Evolutionary conservation across 2,113 vertebrate genomes (phyloP).

Genomic region (Ploceus nigricollis): DNA sequence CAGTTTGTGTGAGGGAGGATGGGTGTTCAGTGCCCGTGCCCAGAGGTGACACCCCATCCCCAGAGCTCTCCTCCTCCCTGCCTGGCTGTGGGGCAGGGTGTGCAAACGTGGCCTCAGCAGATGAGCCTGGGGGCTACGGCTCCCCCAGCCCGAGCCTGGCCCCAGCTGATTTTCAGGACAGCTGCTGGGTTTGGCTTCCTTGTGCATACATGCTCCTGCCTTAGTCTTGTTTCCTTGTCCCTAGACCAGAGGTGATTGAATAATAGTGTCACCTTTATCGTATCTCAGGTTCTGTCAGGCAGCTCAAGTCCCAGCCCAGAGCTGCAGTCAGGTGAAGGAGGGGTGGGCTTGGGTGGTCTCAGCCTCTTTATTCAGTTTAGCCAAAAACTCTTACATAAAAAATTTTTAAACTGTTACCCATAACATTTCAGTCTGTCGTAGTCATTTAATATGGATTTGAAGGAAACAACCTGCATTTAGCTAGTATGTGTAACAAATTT

Average conservation of each 20-base stretch:
- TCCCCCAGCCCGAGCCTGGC: too few relatives aligned
- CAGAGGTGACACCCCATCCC: neutral
- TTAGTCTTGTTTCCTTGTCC: too few relatives aligned
- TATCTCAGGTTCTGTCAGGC: fast-evolving
- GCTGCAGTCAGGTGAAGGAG: too few relatives aligned
- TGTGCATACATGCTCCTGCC: neutral
- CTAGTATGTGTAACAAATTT: neutral
- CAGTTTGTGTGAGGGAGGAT: neutral
- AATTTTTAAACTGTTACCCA: fast-evolving
- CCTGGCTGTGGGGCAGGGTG: neutral
- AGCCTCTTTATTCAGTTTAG: neutral
- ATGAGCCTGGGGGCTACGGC: too few relatives aligned
- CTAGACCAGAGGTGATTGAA: neutral
- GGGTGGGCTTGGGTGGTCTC: neutral
- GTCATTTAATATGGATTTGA: neutral
- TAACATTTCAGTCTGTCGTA: neutral
- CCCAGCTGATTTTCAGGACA: neutral
- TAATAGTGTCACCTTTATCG: fast-evolving
- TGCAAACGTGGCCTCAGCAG: too few relatives aligned
- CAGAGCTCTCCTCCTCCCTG: neutral
- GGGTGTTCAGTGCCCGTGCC: neutral
- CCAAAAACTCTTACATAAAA: fast-evolving
- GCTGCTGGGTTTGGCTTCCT: neutral
- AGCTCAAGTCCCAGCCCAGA: neutral
- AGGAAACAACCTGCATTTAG: neutral